Conservation (phyloP, 2,797 vertebrate species). For the Amblyopsis hoosieri region DNA sequence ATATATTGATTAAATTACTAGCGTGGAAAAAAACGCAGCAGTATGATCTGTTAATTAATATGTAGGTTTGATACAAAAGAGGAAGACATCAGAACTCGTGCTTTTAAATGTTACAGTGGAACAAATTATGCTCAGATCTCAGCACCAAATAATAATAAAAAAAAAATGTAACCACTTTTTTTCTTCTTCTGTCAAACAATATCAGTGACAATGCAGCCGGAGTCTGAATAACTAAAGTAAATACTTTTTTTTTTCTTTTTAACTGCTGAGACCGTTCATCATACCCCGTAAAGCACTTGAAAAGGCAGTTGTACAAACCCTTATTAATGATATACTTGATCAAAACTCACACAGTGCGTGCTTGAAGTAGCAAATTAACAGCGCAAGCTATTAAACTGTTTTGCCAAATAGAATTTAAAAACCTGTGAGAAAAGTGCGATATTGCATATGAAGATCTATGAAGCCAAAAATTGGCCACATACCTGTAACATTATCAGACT, state of each 20-base stretch:
- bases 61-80: conserved; percentile 23
- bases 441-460: conserved; percentile 80
- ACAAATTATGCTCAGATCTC: conserved; percentile 27
- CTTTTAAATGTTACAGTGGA: conserved; percentile 30
- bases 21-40: conserved; percentile 24
- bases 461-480: conserved; percentile 37
- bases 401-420: conserved; percentile 62
- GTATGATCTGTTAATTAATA: conserved; percentile 26
- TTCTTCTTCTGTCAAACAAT: conserved; percentile 3
- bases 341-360: conserved; percentile 75
- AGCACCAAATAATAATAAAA: conserved; percentile 13
- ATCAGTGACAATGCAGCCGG: conserved; percentile 36
- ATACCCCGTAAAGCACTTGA: conserved; percentile 73
- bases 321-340: conserved; percentile 57
- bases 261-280: conserved; percentile 36
- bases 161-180: conserved; percentile 6
- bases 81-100: conserved; percentile 42
- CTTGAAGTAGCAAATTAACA: conserved; percentile 69
- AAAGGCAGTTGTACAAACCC: conserved; percentile 69
- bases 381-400: conserved; percentile 72
- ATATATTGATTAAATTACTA: conserved; percentile 37
- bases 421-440: conserved; percentile 79
- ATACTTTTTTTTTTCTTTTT: background rate
- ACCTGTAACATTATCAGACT: conserved; percentile 71
- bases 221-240: conserved; percentile 37